Percentiles rank a stretch among this genome's conserved stretches.
Conservation (phyloP, 1,140 invertebrate genomes). For the Trigoniulus corallinus region DNA sequence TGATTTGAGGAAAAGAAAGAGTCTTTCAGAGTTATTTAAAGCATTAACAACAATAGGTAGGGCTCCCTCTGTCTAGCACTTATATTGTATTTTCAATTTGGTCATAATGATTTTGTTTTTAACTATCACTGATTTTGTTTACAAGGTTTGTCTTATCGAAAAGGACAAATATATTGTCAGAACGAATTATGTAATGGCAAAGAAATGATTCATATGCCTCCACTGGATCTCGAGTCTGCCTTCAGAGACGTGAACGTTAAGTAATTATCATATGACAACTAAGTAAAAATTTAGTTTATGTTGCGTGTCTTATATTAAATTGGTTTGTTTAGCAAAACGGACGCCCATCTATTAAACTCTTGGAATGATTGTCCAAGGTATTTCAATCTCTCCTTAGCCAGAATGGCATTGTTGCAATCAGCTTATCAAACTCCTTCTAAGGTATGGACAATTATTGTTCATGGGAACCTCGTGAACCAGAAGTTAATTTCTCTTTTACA, state of each 20-base stretch:
- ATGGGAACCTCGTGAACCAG: too few species aligned
- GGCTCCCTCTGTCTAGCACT: background rate
- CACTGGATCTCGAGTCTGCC: conserved; percentile 17
- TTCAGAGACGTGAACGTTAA: conserved; percentile 24
- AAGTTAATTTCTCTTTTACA: conserved; percentile 4
- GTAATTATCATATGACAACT: conserved; percentile 1
- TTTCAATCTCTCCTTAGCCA: conserved; percentile 50
- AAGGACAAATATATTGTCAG: conserved; percentile 42
- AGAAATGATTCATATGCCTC: conserved; percentile 23
- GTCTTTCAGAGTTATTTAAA: conserved; percentile 67
- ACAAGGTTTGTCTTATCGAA: conserved; percentile 61
- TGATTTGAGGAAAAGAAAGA: conserved; percentile 63
- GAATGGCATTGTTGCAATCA: conserved; percentile 44
- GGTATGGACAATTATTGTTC: conserved; percentile 12
- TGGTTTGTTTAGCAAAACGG: too few species aligned
- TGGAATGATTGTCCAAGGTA: conserved; percentile 61
- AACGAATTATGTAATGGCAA: conserved; percentile 18
- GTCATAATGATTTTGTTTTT: background rate
- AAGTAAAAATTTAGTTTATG: too few species aligned
- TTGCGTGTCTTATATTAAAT: too few species aligned
- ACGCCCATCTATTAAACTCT: conserved; percentile 21
- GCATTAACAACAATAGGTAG: conserved; percentile 35
- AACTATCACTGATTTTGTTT: conserved; percentile 7
- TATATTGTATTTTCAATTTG: background rate
- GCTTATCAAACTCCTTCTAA: conserved; percentile 32